Base-by-base conservation (phyloP, 2,113 vertebrate genomes). In the Neolamprologus tretocephalus region DNA sequence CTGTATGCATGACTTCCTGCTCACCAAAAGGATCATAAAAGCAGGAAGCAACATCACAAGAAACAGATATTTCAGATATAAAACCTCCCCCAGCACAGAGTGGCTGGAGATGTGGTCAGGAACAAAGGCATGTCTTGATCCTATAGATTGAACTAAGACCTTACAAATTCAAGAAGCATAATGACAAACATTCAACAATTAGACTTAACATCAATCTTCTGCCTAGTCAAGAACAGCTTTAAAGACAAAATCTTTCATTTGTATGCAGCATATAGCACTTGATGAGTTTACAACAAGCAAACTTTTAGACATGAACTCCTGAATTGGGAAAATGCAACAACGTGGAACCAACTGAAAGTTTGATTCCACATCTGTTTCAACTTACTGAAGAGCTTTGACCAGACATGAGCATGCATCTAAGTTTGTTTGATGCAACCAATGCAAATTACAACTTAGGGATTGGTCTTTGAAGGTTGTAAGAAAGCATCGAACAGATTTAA, bases 161-260 rank as follows among this genome's bases (percentile, higher is more conserved):
- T 53, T 21, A 53, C 5, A 21, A 53, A 53, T 53, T 53, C 0
- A 53, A 53, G 51, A 53, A 11, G 51, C 51, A 53, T 53, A 21
- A 53, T 53, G 19, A 54, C 51, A 54, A 54, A 54, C n/a, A 54
- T 54, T 54, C n/a, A 54, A 54, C 51, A 54, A 54, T 54, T 54
- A 21, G 51, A 54, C 51, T 53, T 53, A 53, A 3, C 55, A 28
- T 28, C 55, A 57, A 57, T 57, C 12, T 14, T 57, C 23, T 28
- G 23, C 55, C 55, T 58, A 9, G 23, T 28, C 23, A 58, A 28
- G 23, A 58, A 58, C 13, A 58, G 54, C 54, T 57, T 57, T 2
- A 57, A 2, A 57, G 54, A 8, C 54, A 26, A 28, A 57, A 28
- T 57, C 54, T 28, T 57, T 5, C 54, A 14, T 57, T 57, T 14